phyloP scores from a whole-genome alignment of 2,888 invertebrate genomes.

The Tinea trinotella region DNA sequence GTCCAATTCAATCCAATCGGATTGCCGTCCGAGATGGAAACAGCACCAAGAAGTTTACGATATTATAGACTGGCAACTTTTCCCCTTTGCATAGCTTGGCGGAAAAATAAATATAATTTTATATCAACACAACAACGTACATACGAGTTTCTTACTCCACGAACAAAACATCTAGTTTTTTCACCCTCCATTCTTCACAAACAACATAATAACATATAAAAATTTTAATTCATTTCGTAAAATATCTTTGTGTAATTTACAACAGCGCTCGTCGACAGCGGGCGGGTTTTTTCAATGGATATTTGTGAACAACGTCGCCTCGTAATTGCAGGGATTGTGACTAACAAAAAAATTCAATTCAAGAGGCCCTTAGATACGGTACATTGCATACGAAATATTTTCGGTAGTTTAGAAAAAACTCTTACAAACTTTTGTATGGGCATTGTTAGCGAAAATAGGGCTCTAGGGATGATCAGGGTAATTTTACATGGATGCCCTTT shows the following conservation, averaged over 20 bases:
- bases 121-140: no score
- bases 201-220: neutral
- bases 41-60: no score
- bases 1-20: no score
- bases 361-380: neutral
- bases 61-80: no score
- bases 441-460: neutral
- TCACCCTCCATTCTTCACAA: neutral
- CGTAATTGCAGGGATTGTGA: neutral
- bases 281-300: conserved; percentile 3
- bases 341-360: neutral
- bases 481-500: neutral
- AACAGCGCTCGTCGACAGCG: neutral
- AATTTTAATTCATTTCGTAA: conserved; percentile 12
- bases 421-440: neutral
- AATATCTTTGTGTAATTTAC: conserved; percentile 1
- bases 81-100: no score
- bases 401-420: neutral
- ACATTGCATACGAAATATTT: neutral
- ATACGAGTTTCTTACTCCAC: no score
- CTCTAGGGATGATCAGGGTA: neutral
- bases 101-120: no score
- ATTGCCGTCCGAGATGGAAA: no score
- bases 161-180: no score
- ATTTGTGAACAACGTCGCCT: neutral